Evolutionary conservation across 2,113 vertebrate genomes (phyloP), one percentile per base, ranked within the genome.

Genomic region (Gopherus evgoodei): DNA sequence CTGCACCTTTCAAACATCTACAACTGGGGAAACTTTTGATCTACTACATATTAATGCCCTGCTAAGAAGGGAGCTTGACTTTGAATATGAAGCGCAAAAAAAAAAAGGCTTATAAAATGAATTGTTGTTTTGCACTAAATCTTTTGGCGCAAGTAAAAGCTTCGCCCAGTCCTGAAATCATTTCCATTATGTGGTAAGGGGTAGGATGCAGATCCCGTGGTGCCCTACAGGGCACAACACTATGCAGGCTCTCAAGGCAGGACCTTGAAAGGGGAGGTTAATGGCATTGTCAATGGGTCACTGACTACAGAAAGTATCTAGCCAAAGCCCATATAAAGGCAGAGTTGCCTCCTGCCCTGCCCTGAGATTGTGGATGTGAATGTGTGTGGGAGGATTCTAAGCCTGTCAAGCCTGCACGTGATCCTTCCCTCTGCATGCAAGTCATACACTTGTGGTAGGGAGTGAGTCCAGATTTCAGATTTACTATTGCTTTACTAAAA

Each of bases 31-130:
- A 90, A 93, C 2, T 78, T 81, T 93, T 91, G 13, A 91, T 94
- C 90, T 92, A 90, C 94, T 96, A 87, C 75, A 76, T 91, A 96
- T 59, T 88, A 65, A 91, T 0, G 0, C 22, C 65, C 83, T 17
- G n/a, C 72, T 89, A 90, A 80, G 85, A 86, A 79, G 82, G 84
- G 93, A 87, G 44, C 22, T 50, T 29, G 49, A 94, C 96, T 94
- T 94, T 2, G 69, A 94, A 91, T 81, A 90, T 0, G 35, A 87
- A 94, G 86, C 17, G 44, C 47, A 49, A 94, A 95, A 95, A 94
- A 88, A 93, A 86, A 88, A 92, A 90, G 92, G 8, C 38, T 96
- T 87, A 92, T 95, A 95, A 95, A 95, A 95, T 80, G 90, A 96
- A 89, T 49, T 93, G 95, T 91, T 88, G 87, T 75, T 96, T 96